phyloP scores from a whole-genome alignment of 2,113 vertebrate species.

The Beaufortia kweichowensis region DNA sequence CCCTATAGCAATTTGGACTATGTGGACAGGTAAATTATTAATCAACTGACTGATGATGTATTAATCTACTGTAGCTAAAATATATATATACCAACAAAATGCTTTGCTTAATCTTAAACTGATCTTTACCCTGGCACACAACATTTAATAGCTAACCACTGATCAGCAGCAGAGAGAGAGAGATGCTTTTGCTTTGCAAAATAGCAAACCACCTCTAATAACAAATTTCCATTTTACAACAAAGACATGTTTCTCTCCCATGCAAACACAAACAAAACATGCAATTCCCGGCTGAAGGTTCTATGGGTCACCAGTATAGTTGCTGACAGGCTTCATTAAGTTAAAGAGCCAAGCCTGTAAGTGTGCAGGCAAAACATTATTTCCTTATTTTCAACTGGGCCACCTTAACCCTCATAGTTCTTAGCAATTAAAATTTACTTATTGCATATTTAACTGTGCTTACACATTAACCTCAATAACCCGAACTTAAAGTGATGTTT shows the following conservation, averaged over 20 bases:
- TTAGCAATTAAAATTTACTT: not conserved
- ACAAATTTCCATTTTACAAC: not conserved
- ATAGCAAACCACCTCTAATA: not conserved
- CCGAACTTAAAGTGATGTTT: not conserved
- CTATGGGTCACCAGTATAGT: not conserved
- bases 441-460: not conserved
- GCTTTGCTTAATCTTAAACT: not conserved
- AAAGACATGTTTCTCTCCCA: not conserved
- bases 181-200: not conserved
- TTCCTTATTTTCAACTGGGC: not conserved
- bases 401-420: not conserved
- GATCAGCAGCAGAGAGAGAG: not conserved
- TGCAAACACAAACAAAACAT: not conserved
- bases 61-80: not conserved
- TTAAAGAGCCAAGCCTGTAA: constrained; percentile 14
- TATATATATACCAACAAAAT: not conserved
- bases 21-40: not conserved
- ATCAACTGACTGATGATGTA: not conserved
- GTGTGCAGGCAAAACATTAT: constrained; percentile 18
- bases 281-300: not conserved
- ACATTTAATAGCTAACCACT: not conserved
- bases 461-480: not conserved
- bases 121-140: constrained; percentile 30
- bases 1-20: not conserved
- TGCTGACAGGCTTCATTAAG: not conserved